phyloP scores from a whole-genome alignment of 2,888 invertebrate genomes.

The Leucophenga montana region DNA sequence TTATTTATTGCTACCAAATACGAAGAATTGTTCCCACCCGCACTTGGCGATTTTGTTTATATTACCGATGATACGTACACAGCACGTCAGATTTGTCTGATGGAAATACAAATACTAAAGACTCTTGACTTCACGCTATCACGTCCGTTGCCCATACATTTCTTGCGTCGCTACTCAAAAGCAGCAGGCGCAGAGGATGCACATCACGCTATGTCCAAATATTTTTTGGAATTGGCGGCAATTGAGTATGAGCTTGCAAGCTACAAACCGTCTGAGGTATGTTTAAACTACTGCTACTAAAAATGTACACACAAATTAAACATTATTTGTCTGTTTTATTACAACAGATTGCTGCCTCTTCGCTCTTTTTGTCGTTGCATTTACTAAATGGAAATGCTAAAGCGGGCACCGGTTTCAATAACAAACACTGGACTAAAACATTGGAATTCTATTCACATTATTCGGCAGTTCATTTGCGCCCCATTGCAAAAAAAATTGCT shows the following conservation, averaged over 20 bases:
- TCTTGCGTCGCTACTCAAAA: conserved; percentile 86
- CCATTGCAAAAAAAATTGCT: conserved; percentile 81
- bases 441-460: conserved; percentile 86
- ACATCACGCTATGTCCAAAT: conserved; percentile 89
- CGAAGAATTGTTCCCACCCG: conserved; percentile 94
- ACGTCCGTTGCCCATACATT: conserved; percentile 90
- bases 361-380: conserved; percentile 68
- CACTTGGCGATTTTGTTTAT: conserved; percentile 90
- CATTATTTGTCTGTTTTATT: too few species aligned
- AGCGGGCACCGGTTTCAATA: conserved; percentile 56
- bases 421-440: conserved; percentile 82
- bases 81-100: conserved; percentile 83
- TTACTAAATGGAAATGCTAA: conserved; percentile 65
- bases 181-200: conserved; percentile 77
- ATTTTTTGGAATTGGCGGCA: conserved; percentile 88
- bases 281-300: conserved; percentile 74
- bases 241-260: conserved; percentile 86
- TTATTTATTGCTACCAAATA: conserved; percentile 95
- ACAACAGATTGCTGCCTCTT: conserved; percentile 69
- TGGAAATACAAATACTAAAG: conserved; percentile 86
- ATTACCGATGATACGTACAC: conserved; percentile 92
- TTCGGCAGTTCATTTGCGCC: conserved; percentile 79
- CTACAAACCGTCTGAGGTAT: conserved; percentile 86
- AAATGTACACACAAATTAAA: neutral
- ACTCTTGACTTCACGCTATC: conserved; percentile 87